Base-by-base conservation (phyloP, 2,888 invertebrate species). In the Sinodicranocentrus sp. region DNA sequence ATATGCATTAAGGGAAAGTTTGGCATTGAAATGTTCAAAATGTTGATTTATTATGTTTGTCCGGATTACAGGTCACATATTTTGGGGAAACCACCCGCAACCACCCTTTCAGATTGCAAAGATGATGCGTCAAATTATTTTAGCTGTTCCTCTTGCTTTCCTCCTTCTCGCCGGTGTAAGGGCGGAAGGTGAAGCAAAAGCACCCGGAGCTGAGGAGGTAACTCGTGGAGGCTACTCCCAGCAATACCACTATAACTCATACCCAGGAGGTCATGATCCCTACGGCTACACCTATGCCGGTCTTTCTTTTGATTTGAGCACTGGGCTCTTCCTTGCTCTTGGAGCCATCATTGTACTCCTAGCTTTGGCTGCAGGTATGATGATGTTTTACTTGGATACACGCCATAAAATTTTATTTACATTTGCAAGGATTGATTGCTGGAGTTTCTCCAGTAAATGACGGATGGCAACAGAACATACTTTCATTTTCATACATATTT, bases 321-420 rank as follows among this genome's bases (percentile, higher is more conserved):
- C 89, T 80, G 89, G 89, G 67, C 87, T 89, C 77, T 88, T 88
- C 87, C 85, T 89, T 67, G 89, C 89, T 61, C 87, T 89, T 63
- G 89, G 89, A 88, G 89, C 88, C 76, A 89, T 89, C 88, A 88
- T 89, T 39, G 88, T 89, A 65, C 88, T 89, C 83, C 82, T 89
- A 63, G 88, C 88, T 63, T 82, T 88, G 68, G 89, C 89, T 75
- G 88, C 89, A 59, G 88, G 88, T 89, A 88, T 76, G 71, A 63
- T n/a, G n/a, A n/a, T n/a, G n/a, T n/a, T n/a, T n/a, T n/a, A n/a
- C n/a, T n/a, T n/a, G n/a, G n/a, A n/a, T n/a, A n/a, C n/a, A n/a
- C n/a, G n/a, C n/a, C n/a, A n/a, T n/a, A n/a, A n/a, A n/a, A n/a
- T n/a, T n/a, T n/a, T n/a, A n/a, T n/a, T n/a, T n/a, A n/a, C n/a